These are phyloP conservation scores for Hololepta plana DNA, from an alignment of 2,888 invertebrate species.

Conservation along the genomic window DNA sequence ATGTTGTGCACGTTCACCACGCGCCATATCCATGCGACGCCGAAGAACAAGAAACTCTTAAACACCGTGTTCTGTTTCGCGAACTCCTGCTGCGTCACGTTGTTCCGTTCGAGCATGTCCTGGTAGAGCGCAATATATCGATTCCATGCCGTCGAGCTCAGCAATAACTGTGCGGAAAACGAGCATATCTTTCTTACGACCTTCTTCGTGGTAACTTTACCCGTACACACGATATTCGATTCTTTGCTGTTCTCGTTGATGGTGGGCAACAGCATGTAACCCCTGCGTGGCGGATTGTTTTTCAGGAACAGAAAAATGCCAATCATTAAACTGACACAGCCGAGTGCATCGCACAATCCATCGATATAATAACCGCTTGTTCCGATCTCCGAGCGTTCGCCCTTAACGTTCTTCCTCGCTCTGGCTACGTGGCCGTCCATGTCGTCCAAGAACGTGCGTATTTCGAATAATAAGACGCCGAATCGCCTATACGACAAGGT, in stretches of 20 bases:
- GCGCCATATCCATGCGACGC: constrained; percentile 57
- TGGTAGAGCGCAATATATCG: constrained; percentile 67
- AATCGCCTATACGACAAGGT: constrained; percentile 50
- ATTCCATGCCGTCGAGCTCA: constrained; percentile 70
- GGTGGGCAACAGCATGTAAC: constrained; percentile 49
- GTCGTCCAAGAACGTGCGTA: constrained; percentile 69
- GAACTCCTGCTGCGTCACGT: constrained; percentile 32
- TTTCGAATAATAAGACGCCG: constrained; percentile 59
- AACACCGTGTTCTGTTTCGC: constrained; percentile 40
- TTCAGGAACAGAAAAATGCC: constrained; percentile 51
- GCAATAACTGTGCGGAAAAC: constrained; percentile 49
- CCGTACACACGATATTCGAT: constrained; percentile 42
- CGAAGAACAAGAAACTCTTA: constrained; percentile 55
- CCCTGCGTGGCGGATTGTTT: constrained; percentile 53
- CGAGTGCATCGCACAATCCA: constrained; percentile 63
- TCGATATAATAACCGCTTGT: constrained; percentile 68
- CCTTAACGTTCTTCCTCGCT: constrained; percentile 51
- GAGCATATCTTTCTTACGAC: constrained; percentile 44
- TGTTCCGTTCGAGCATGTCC: constrained; percentile 49
- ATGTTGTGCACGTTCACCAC: constrained; percentile 63
- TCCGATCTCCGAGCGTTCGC: constrained; percentile 66
- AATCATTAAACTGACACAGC: constrained; percentile 50
- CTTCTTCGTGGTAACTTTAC: constrained; percentile 46
- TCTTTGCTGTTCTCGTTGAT: constrained; percentile 26
- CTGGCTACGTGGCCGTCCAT: constrained; percentile 77